Percentiles rank a stretch among this genome's conserved stretches.
Conservation (phyloP, 2,797 vertebrate genomes). For the Chloroceryle inda region DNA sequence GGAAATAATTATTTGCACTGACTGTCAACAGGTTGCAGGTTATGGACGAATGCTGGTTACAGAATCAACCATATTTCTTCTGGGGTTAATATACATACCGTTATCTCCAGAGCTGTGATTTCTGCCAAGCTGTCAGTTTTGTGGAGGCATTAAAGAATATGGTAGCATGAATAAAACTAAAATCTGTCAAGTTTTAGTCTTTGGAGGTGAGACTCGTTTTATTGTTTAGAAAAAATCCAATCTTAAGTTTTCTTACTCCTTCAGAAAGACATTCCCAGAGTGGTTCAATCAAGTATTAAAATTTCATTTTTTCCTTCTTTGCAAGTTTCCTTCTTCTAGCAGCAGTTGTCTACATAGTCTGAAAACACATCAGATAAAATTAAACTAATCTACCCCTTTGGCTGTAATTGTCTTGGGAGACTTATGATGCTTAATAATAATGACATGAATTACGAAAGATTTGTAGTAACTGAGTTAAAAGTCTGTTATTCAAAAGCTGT, state of each 20-base stretch:
- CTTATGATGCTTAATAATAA: constrained; percentile 34
- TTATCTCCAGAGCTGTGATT: neutral
- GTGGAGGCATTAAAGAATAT: constrained; percentile 3
- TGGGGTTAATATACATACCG: neutral
- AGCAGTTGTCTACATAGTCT: constrained; percentile 29
- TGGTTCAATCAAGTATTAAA: constrained; percentile 41
- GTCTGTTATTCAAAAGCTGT: constrained; percentile 46
- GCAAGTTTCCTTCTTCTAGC: constrained; percentile 21
- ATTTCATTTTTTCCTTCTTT: constrained; percentile 38
- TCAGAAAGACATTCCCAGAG: constrained; percentile 39
- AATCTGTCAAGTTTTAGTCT: constrained; percentile 8
- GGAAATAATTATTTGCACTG: neutral
- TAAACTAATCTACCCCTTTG: constrained; percentile 1
- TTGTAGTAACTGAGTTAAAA: constrained; percentile 37
- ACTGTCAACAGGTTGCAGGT: neutral
- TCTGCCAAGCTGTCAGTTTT: constrained; percentile 27
- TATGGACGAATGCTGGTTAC: neutral
- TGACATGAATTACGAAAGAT: neutral
- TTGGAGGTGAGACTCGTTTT: constrained; percentile 50
- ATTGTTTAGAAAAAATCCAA: constrained; percentile 45
- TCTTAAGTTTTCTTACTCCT: constrained; percentile 30
- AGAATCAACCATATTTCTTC: neutral
- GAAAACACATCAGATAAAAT: constrained; percentile 46
- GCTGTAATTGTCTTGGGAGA: constrained; percentile 1
- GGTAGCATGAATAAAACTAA: constrained; percentile 22